Percentiles rank a stretch among this genome's conserved stretches.
phyloP scores from a whole-genome alignment of 2,888 invertebrate species.

The Stenurella melanura region DNA sequence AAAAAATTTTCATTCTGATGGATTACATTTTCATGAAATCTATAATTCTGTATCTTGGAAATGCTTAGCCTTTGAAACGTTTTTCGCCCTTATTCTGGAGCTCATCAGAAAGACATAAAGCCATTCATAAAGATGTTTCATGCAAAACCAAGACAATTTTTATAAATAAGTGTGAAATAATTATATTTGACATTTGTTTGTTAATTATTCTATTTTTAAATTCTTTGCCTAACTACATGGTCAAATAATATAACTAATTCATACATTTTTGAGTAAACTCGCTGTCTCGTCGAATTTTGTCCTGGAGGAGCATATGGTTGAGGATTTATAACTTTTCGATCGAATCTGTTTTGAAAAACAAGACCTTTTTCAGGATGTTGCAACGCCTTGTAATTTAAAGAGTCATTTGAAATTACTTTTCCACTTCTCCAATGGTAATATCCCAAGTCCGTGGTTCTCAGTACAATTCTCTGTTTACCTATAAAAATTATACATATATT shows the following conservation, averaged over 20 bases:
- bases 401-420: slow-evolving; percentile 81
- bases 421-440: slow-evolving; percentile 87
- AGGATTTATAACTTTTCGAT: slow-evolving; percentile 84
- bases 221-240: slow-evolving; percentile 80
- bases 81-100: too few relatives aligned
- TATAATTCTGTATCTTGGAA: too few relatives aligned
- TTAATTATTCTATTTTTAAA: slow-evolving; percentile 56
- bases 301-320: slow-evolving; percentile 81
- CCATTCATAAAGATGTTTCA: too few relatives aligned
- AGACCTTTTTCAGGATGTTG: slow-evolving; percentile 84
- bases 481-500: slow-evolving; percentile 40
- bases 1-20: too few relatives aligned
- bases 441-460: slow-evolving; percentile 82
- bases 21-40: too few relatives aligned
- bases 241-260: slow-evolving; percentile 87
- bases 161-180: too few relatives aligned
- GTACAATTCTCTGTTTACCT: slow-evolving; percentile 77
- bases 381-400: slow-evolving; percentile 85
- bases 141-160: too few relatives aligned
- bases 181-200: too few relatives aligned
- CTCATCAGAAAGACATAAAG: too few relatives aligned
- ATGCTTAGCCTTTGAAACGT: too few relatives aligned
- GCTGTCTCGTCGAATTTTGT: slow-evolving; percentile 80
- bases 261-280: slow-evolving; percentile 80
- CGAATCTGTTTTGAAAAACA: slow-evolving; percentile 86